Conservation (phyloP, 2,797 vertebrate species). For the Sparidentex hasta region DNA sequence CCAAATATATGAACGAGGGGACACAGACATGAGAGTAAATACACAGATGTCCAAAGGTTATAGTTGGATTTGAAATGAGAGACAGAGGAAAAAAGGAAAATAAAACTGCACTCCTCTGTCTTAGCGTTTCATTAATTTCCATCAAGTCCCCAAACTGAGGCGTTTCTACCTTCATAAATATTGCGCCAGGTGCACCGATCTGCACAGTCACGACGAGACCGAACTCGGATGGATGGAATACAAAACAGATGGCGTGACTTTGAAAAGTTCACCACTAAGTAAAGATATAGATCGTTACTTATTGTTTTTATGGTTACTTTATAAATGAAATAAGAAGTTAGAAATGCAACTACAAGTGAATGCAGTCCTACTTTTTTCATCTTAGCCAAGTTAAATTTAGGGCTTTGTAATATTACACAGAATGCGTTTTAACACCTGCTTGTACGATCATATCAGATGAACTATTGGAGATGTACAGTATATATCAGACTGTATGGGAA, state of each 20-base stretch:
- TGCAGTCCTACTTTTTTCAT: background rate
- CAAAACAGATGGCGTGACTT: background rate
- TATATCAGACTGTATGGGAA: no score
- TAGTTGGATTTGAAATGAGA: background rate
- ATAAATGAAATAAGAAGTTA: background rate
- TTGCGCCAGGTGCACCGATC: background rate
- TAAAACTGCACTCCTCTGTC: background rate
- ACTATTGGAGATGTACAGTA: background rate
- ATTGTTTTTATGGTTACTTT: background rate
- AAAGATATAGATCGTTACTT: background rate
- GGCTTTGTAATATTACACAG: background rate
- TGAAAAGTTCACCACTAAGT: background rate
- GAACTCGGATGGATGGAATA: background rate
- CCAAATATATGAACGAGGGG: constrained; percentile 6
- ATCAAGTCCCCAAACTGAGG: background rate
- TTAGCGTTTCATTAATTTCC: background rate
- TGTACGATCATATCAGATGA: background rate
- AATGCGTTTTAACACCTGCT: background rate
- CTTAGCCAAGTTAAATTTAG: background rate
- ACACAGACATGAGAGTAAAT: constrained; percentile 12
- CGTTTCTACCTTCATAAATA: background rate
- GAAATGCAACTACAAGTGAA: background rate
- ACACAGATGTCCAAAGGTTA: constrained; percentile 9
- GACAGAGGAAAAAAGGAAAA: background rate
- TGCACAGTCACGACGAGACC: background rate